Conservation (phyloP, 2,113 vertebrate genomes). For the Cyprinus carpio region DNA sequence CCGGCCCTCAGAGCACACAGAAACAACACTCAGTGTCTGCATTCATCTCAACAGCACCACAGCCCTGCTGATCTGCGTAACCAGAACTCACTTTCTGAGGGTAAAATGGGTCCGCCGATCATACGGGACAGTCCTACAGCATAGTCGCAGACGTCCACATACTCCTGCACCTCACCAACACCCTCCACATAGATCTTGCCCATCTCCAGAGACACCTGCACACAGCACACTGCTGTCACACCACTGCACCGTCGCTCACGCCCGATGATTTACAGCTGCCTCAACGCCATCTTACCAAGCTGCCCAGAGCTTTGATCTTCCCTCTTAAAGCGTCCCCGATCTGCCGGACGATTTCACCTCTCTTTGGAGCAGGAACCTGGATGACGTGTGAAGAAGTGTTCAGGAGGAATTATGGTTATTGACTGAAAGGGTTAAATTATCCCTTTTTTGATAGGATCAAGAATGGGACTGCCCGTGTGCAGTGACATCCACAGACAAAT, state of each 20-base stretch:
- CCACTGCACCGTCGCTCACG: not conserved
- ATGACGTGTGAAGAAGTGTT: conserved; percentile 14
- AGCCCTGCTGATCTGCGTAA: not conserved
- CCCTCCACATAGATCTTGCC: conserved; percentile 97
- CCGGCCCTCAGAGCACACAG: conserved; percentile 77
- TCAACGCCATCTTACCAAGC: conserved; percentile 74
- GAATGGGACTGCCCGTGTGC: too few relatives aligned
- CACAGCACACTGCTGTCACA: not conserved
- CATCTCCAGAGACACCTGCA: conserved; percentile 94
- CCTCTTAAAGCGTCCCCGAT: conserved; percentile 92
- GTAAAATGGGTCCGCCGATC: conserved; percentile 92
- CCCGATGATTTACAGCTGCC: not conserved
- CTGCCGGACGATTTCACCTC: conserved; percentile 96
- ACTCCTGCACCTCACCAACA: conserved; percentile 96
- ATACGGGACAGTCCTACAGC: conserved; percentile 96
- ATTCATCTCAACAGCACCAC: not conserved
- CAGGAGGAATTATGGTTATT: too few relatives aligned
- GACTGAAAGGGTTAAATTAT: too few relatives aligned
- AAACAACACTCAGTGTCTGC: not conserved
- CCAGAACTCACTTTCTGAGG: conserved; percentile 85
- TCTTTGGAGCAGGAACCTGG: conserved; percentile 92
- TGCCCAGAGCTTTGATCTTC: conserved; percentile 91
- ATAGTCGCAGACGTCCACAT: conserved; percentile 94
- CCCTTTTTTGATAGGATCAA: too few relatives aligned
- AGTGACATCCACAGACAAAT: too few relatives aligned